A percentile compares a stretch with the other conserved stretches of the same genome.
phyloP scores from a whole-genome alignment of 2,888 invertebrate species.

The Epinotia brunnichana region DNA sequence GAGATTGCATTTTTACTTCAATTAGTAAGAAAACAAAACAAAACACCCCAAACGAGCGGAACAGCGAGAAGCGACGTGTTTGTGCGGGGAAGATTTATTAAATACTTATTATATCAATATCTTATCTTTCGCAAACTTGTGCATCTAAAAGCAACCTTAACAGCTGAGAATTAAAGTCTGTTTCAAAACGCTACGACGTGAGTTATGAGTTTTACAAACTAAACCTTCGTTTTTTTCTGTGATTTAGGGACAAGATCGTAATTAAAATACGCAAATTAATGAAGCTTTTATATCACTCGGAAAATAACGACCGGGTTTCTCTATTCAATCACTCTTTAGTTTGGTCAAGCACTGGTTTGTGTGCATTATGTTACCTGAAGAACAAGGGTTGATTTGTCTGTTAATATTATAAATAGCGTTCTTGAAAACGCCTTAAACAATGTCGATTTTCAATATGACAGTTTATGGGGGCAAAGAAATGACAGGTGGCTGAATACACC shows the following conservation, averaged over 20 bases:
- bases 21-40: conserved; percentile 31
- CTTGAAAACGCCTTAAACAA: no score
- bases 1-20: conserved; percentile 28
- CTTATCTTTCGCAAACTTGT: neutral
- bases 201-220: conserved; percentile 16
- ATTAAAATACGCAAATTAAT: conserved; percentile 40
- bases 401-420: no score
- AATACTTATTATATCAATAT: neutral
- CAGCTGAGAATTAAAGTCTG: neutral
- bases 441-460: neutral
- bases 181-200: neutral
- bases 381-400: neutral
- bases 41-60: conserved; percentile 38
- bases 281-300: conserved; percentile 32
- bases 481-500: no score
- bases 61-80: conserved; percentile 30
- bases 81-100: conserved; percentile 22
- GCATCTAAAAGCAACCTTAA: neutral
- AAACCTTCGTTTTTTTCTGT: conserved; percentile 30
- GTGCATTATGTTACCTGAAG: neutral
- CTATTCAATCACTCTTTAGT: neutral
- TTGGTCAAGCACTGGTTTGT: neutral
- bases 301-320: conserved; percentile 12
- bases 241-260: conserved; percentile 35
- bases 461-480: no score